phyloP scores from a whole-genome alignment of 1,140 invertebrate genomes.

The Saccostrea echinata region DNA sequence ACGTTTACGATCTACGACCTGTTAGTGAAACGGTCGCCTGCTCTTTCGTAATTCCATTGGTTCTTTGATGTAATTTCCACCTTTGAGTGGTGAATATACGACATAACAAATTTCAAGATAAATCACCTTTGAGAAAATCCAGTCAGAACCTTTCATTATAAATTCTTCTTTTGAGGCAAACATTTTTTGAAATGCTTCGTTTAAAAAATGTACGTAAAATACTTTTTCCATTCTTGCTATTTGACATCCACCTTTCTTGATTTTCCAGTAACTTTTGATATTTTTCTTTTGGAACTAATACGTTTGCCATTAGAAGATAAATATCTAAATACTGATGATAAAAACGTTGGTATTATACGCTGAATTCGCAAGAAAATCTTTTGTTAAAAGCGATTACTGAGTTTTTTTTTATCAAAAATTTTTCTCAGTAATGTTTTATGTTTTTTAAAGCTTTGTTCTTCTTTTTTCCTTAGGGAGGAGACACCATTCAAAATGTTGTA shows the following conservation, averaged over 20 bases:
- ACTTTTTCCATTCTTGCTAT: background rate
- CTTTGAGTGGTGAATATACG: conserved; percentile 37
- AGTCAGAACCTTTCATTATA: conserved; percentile 44
- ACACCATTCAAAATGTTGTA: conserved; percentile 26
- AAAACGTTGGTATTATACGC: conserved; percentile 2
- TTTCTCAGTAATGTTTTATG: background rate
- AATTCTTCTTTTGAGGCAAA: conserved; percentile 44
- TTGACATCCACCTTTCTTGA: conserved; percentile 1
- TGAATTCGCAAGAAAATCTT: conserved; percentile 10
- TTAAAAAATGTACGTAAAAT: conserved; percentile 2
- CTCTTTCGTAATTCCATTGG: conserved; percentile 48
- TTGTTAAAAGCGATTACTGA: background rate
- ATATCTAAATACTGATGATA: conserved; percentile 32
- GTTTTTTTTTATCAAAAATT: background rate
- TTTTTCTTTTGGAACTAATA: conserved; percentile 2
- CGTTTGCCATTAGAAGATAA: conserved; percentile 32
- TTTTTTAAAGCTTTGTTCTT: conserved; percentile 18
- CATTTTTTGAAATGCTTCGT: conserved; percentile 40
- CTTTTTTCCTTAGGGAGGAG: background rate
- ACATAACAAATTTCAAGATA: conserved; percentile 38
- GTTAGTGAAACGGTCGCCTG: background rate
- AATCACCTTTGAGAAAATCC: conserved; percentile 42
- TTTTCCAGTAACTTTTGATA: conserved; percentile 12
- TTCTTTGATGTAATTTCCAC: conserved; percentile 48
- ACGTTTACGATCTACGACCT: too few species aligned